Percentiles rank a stretch among this genome's conserved stretches.
phyloP scores from a whole-genome alignment of 2,797 vertebrate species.

The Argya squamiceps region DNA sequence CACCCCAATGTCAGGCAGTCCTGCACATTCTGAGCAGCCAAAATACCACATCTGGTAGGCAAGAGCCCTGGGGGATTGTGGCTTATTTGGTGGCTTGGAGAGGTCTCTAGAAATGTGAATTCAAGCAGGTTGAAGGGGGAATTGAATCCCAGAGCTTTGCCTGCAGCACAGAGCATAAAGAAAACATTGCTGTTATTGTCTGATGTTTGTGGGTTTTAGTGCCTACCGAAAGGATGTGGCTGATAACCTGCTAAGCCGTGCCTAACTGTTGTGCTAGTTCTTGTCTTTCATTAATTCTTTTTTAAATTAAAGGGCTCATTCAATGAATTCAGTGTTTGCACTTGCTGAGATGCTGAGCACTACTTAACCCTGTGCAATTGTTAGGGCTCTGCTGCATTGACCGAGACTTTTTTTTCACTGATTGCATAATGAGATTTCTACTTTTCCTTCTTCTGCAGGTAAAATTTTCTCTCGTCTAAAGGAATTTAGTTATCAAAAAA shows the following conservation, averaged over 20 bases:
- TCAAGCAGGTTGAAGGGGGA: background rate
- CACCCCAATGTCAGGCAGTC: accelerated
- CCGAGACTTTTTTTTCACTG: background rate
- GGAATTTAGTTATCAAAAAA: background rate
- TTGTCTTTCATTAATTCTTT: background rate
- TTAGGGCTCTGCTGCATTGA: background rate
- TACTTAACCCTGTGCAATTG: background rate
- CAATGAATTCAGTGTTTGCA: background rate
- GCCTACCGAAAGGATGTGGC: background rate
- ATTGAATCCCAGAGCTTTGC: background rate
- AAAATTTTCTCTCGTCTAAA: background rate
- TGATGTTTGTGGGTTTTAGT: background rate
- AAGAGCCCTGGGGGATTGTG: background rate
- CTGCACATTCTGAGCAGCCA: background rate
- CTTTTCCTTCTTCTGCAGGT: background rate
- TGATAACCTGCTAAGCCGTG: background rate
- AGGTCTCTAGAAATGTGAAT: background rate
- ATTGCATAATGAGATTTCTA: background rate
- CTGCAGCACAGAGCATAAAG: background rate
- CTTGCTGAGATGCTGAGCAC: background rate
- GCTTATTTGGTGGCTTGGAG: background rate
- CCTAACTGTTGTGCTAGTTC: background rate
- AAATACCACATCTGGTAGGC: background rate
- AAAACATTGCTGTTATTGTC: background rate
- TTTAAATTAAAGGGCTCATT: background rate